These are phyloP conservation scores for Eueides isabella DNA, from an alignment of 1,140 invertebrate genomes.

Conservation along the genomic window DNA sequence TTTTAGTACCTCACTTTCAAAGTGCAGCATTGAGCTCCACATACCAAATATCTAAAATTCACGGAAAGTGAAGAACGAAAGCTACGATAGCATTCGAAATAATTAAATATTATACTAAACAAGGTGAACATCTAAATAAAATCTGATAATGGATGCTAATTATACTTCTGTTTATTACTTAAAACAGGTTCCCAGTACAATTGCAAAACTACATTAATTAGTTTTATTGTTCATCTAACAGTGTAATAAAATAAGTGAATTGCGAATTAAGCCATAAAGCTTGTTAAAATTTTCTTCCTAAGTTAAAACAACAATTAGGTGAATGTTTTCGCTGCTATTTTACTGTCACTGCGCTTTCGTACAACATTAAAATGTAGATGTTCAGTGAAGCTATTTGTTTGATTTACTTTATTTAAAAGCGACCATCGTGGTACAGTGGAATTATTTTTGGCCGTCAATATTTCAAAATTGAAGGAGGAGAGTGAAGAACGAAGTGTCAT, in stretches of 20 bases:
- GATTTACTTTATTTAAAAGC: neutral
- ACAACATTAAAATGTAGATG: neutral
- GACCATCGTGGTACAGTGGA: too few species aligned
- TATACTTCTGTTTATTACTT: neutral
- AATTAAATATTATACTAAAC: neutral
- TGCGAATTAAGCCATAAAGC: constrained; percentile 16
- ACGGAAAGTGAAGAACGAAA: too few species aligned
- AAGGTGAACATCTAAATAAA: neutral
- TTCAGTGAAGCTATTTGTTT: neutral
- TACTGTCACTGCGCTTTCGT: neutral
- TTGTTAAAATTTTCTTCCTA: constrained; percentile 13
- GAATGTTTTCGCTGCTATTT: constrained; percentile 13
- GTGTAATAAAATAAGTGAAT: constrained; percentile 12
- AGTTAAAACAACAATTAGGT: constrained; percentile 12
- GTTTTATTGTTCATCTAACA: neutral
- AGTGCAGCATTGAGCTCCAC: too few species aligned
- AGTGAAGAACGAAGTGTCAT: too few species aligned
- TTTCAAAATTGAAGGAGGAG: too few species aligned
- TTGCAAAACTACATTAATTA: constrained; percentile 4
- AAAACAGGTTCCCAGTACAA: neutral
- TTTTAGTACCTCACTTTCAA: too few species aligned
- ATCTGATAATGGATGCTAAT: neutral
- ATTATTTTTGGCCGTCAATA: too few species aligned
- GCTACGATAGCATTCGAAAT: neutral
- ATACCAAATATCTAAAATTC: too few species aligned